Conservation (phyloP, 2,113 vertebrate species). For the Fulmarus glacialis region DNA sequence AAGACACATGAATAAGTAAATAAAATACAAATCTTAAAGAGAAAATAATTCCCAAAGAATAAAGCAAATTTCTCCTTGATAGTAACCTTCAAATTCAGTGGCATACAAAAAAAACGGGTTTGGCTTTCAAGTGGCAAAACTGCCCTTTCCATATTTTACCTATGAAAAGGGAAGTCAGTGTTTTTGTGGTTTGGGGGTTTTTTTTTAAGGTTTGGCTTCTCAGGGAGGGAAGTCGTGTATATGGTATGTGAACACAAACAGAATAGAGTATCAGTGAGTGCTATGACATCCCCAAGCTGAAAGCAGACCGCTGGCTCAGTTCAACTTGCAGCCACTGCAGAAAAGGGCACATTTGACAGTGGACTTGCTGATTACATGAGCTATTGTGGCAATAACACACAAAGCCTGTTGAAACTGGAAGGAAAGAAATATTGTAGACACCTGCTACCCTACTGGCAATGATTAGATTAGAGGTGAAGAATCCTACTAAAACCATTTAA, state of each 20-base stretch:
- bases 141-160: not conserved
- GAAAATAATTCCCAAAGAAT: not conserved
- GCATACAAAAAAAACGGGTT: not conserved
- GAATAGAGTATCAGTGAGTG: not conserved
- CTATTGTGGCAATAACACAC: not conserved
- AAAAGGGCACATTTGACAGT: not conserved
- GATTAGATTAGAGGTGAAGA: not conserved
- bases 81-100: not conserved
- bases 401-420: not conserved
- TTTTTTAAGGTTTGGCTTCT: not conserved
- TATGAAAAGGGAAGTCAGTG: not conserved
- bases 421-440: not conserved
- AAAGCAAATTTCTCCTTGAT: not conserved
- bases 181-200: not conserved
- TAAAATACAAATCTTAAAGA: not conserved
- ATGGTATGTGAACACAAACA: not conserved
- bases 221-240: not conserved
- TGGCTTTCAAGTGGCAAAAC: not conserved
- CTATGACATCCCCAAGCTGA: not conserved
- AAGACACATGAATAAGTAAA: not conserved
- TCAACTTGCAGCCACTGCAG: not conserved
- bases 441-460: not conserved
- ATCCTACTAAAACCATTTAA: not conserved
- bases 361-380: not conserved
- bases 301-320: not conserved